Conservation (phyloP, 2,113 vertebrate genomes). For the Mesoclemmys tuberculata region DNA sequence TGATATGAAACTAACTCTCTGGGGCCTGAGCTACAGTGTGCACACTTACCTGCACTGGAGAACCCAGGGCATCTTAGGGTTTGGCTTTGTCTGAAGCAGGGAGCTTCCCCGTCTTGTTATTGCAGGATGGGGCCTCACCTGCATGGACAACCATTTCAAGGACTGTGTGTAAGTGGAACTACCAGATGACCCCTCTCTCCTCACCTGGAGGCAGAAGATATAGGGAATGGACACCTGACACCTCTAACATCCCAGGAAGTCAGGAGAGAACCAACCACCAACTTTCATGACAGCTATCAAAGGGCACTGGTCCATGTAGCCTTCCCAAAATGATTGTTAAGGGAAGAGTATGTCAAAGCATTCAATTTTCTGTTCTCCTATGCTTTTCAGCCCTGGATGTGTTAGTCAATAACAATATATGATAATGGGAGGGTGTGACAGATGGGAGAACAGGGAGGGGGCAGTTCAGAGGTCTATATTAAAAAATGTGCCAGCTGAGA, state of each 20-base stretch:
- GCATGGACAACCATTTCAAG: not conserved
- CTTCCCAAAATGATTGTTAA: not conserved
- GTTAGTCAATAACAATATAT: not conserved
- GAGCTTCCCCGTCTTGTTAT: not conserved
- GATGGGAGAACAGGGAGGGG: no score
- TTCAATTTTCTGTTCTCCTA: not conserved
- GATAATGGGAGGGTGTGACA: not conserved
- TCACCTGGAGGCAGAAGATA: not conserved
- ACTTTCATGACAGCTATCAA: not conserved
- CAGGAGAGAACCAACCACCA: no score
- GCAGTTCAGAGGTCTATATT: no score
- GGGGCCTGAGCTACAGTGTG: rapidly evolving
- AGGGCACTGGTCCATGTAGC: not conserved
- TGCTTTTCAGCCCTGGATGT: not conserved
- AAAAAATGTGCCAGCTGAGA: no score
- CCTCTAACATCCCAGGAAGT: not conserved
- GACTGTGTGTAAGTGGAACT: no score
- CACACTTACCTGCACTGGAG: not conserved
- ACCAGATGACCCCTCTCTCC: not conserved
- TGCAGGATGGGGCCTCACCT: rapidly evolving
- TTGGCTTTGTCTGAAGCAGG: not conserved
- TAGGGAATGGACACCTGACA: not conserved
- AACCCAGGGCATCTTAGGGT: not conserved
- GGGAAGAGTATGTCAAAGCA: not conserved
- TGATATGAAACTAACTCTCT: not conserved